These are phyloP conservation scores for Chrysomallon squamiferum DNA, from an alignment of 1,140 invertebrate species.

Conservation along the genomic window DNA sequence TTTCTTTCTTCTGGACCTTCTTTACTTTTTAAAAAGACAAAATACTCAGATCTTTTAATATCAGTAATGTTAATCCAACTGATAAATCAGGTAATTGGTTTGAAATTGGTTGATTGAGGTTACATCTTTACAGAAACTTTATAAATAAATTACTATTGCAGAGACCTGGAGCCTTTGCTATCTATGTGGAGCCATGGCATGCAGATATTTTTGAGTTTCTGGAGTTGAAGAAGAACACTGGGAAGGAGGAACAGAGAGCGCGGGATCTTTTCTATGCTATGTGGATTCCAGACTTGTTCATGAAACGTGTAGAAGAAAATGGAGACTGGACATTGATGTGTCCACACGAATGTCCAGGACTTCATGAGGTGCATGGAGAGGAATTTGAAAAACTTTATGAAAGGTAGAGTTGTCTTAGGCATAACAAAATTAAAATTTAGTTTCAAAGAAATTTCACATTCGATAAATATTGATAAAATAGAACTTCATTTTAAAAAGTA, in stretches of 20 bases:
- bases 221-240: conserved; percentile 89
- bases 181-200: conserved; percentile 99
- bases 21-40: too few species aligned
- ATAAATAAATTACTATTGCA: conserved; percentile 41
- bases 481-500: too few species aligned
- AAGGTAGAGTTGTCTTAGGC: conserved; percentile 66
- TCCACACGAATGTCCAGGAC: conserved; percentile 89
- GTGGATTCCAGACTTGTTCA: conserved; percentile 99
- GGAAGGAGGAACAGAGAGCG: conserved; percentile 68
- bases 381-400: conserved; percentile 91
- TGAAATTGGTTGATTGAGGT: too few species aligned
- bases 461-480: too few species aligned
- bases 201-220: conserved; percentile 96
- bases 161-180: conserved; percentile 97
- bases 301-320: conserved; percentile 91
- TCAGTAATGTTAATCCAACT: too few species aligned
- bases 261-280: conserved; percentile 97
- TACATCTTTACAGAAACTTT: too few species aligned
- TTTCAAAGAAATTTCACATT: too few species aligned
- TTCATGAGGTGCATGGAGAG: conserved; percentile 92
- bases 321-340: conserved; percentile 96
- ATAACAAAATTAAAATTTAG: too few species aligned
- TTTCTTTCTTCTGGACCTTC: too few species aligned
- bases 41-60: too few species aligned
- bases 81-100: too few species aligned